Evolutionary conservation across 2,113 vertebrate genomes (phyloP), one percentile per base, ranked within the genome.

Genomic region (Sebastes fasciatus): DNA sequence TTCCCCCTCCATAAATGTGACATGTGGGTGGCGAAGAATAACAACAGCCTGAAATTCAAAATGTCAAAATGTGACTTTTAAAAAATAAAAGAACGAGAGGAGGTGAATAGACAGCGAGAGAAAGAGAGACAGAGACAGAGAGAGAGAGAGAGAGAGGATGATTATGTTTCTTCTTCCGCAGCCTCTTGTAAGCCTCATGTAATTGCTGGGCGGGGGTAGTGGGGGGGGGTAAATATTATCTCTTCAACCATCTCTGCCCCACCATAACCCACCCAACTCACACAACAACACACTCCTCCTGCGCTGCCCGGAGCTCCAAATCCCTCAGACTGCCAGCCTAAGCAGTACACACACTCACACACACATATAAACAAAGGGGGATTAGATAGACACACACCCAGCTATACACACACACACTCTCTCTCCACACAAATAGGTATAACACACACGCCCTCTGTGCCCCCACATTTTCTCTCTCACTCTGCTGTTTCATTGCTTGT

Each of bases 281-380:
- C 58, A 34, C 58, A 61, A 61, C 58, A 34, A 58, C 69, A 26
- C 83, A 48, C 17, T 42, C 68, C 74, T 74, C 49, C 76, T 78
- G 58, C 51, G 69, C 72, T 65, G 60, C 77, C 79, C 16, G 3
- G 64, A 85, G 81, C 87, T 87, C 72, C 84, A 95, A 95, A 95
- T 95, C 94, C 94, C 90, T 93, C 93, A 93, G 92, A 95, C 89
- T 94, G 94, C 92, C 90, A 87, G 84, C 92, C 91, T 94, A 95
- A 94, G 93, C 94, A 95, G 67, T 90, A 92, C 86, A 83, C 90
- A 91, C 82, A 86, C 83, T 49, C 66, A 73, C 80, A 88, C 81
- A 84, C 83, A 85, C 71, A 78, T 77, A 87, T 75, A 91, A 89
- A 92, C 88, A 93, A 89, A 91, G n/a, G 78, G 23, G 84, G 90